Percentiles rank a stretch among this genome's conserved stretches.
Evolutionary conservation across 2,797 vertebrate species (phyloP).

Genomic region (Lerista edwardsae): DNA sequence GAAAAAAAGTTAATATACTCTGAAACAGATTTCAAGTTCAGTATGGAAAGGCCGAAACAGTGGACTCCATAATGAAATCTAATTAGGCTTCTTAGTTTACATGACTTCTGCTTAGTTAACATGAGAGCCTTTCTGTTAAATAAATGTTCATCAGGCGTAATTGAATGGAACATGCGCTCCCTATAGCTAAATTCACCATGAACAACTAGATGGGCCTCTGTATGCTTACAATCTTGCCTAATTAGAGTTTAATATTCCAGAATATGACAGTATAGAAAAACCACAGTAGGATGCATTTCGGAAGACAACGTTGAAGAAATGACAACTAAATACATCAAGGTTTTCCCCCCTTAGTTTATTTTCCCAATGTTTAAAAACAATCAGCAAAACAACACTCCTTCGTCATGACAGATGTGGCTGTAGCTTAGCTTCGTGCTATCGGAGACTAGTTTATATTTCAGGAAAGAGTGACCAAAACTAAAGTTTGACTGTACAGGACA

Average conservation of each 20-base stretch:
- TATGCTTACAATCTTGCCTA: background rate
- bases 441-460: conserved; percentile 62
- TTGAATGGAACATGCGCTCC: background rate
- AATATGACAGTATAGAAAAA: background rate
- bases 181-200: background rate
- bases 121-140: background rate
- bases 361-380: conserved; percentile 58
- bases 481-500: conserved; percentile 64
- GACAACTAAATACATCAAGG: conserved; percentile 34
- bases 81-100: background rate
- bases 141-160: background rate
- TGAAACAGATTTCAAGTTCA: background rate
- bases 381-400: conserved; percentile 60
- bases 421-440: conserved; percentile 62
- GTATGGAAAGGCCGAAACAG: background rate
- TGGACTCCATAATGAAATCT: background rate
- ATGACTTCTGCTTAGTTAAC: background rate
- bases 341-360: conserved; percentile 68
- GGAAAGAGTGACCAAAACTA: conserved; percentile 61
- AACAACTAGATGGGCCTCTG: background rate
- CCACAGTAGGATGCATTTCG: background rate
- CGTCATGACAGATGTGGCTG: conserved; percentile 54
- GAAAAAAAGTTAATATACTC: no score
- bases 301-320: conserved; percentile 35
- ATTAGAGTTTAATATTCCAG: background rate